Evolutionary conservation across 1,140 invertebrate species (phyloP), one percentile per base, ranked within the genome.

Genomic region (Micrasema minimum): DNA sequence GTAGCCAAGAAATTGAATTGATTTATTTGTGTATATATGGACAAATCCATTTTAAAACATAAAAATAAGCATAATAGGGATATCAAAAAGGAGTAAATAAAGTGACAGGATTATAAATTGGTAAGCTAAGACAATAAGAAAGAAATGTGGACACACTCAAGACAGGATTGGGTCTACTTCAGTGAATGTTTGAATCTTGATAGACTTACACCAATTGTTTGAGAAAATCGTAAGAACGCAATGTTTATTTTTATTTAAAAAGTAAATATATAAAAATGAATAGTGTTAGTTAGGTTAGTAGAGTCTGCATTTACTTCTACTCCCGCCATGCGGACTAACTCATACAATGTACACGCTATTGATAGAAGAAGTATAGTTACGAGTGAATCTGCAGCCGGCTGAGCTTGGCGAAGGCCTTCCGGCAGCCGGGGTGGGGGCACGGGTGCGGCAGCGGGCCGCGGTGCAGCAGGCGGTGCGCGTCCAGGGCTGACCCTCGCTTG

Each of bases 361-460:
- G 6, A 35, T 14, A 16, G 7, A 35, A 7, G 6, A 35, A n/a
- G n/a, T 1, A 1, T 26, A 66, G 68, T 45, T 22, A 74, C 72
- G 68, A 10, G 35, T 74, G 72, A 10, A 71, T 16, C 43, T 68
- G 51, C 7, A 74, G 38, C 9, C 68, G 38, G 38, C 72, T 71
- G 22, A 62, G 66, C n/a, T 53, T 46, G 9, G 68, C 68, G 26
- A 71, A 74, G 14, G 53, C 46, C 45, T 68, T 74, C 10, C 38
- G 23, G 59, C 72, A 74, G 35, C 69, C 72, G 20, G 72, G 55
- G 41, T 71, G 57, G 0, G 68, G 22, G 64, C 72, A 74, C 6
- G 16, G 20, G 31, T 62, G 71, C 11, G 68, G 68, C 31, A 73
- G 46, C 10, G 57, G 31, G 1, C 61, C 66, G 6, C 48, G 62